Evolutionary conservation across 2,113 vertebrate species (phyloP).

Genomic region (Amblyornis subalaris): DNA sequence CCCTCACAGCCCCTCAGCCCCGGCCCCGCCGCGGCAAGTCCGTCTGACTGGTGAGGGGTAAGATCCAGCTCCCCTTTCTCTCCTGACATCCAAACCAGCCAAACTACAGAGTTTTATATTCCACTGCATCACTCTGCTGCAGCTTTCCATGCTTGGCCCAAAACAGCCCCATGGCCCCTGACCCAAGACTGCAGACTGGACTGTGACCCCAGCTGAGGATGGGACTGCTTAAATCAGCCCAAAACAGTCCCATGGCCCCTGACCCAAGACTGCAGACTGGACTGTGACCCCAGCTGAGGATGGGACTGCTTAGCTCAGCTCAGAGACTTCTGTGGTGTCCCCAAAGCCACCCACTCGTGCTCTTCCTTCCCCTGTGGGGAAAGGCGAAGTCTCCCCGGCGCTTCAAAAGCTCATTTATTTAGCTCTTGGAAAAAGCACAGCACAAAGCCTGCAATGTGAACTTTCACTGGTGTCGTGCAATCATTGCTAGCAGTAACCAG

Average conservation of each 20-base stretch:
- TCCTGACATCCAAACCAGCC: neutral
- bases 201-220: rapidly evolving
- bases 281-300: rapidly evolving
- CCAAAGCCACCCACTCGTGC: rapidly evolving
- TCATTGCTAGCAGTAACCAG: neutral
- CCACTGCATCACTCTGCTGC: neutral
- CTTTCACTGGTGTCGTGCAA: neutral
- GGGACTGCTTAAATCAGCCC: neutral
- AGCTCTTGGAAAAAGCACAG: neutral
- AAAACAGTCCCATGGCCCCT: neutral
- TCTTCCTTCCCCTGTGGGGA: neutral
- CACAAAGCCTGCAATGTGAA: neutral
- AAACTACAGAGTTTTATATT: neutral
- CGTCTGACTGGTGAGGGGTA: neutral
- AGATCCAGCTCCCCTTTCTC: neutral
- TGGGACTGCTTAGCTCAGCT: neutral
- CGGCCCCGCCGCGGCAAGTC: neutral
- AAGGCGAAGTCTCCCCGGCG: neutral
- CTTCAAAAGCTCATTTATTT: neutral
- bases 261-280: neutral
- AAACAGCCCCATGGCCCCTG: neutral
- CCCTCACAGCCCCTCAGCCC: neutral
- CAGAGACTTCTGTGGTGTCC: neutral
- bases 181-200: neutral
- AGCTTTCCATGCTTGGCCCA: neutral